Percentiles rank a stretch among this genome's conserved stretches.
Conservation (phyloP, 37 sponge, comb jelly and placozoan genomes). For the Chondrilla cf. caribensis region DNA sequence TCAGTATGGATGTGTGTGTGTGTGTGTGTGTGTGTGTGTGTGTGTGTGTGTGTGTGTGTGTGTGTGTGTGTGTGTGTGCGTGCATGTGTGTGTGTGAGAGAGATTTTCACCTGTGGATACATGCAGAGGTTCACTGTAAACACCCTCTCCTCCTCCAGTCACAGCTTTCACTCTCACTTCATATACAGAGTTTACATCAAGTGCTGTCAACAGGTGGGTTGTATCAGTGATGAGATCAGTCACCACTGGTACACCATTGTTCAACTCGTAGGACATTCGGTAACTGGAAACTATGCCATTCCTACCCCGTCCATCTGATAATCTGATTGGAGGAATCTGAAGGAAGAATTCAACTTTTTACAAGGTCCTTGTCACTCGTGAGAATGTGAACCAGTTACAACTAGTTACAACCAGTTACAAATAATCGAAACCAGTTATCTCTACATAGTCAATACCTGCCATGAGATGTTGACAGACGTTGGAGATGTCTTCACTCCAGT, state of each 20-base stretch:
- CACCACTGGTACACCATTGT: background rate
- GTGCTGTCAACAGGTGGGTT: background rate
- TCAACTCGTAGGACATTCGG: slow-evolving; percentile 7
- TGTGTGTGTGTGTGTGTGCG: slow-evolving; percentile 27
- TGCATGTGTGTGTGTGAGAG: background rate
- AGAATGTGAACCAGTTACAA: too few species aligned
- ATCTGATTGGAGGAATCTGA: background rate
- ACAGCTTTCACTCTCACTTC: slow-evolving; percentile 20
- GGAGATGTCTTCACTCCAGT: background rate
- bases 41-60: slow-evolving; percentile 7
- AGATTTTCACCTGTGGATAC: slow-evolving; percentile 7
- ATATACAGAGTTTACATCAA: background rate
- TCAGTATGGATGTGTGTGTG: background rate
- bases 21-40: slow-evolving; percentile 22
- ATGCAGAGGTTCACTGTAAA: background rate
- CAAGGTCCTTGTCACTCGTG: background rate
- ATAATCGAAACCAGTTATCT: too few species aligned
- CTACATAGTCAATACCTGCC: too few species aligned
- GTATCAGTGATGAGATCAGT: background rate
- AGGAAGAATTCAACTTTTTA: background rate
- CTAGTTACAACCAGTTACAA: too few species aligned
- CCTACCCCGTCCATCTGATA: background rate
- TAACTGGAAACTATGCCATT: slow-evolving; percentile 33
- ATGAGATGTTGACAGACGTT: background rate
- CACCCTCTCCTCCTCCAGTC: slow-evolving; percentile 27